Evolutionary conservation across 2,888 invertebrate genomes (phyloP).

Genomic region (Odontothrips loti): DNA sequence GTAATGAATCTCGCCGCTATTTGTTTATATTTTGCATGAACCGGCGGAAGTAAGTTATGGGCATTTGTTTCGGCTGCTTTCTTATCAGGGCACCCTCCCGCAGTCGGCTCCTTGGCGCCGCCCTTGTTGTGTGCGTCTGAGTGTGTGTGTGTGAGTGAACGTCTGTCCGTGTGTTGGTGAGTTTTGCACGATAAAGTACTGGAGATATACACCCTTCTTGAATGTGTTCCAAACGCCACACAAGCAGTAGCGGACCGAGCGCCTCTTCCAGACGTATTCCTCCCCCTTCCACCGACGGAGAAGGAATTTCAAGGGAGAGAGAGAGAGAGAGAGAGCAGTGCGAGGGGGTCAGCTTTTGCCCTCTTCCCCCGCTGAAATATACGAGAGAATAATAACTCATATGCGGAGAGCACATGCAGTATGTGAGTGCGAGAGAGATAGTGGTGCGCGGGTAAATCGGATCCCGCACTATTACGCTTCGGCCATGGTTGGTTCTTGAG

Average conservation of each 20-base stretch:
- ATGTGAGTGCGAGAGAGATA: too few species aligned
- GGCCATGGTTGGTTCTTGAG: too few species aligned
- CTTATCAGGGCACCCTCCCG: conserved; percentile 13
- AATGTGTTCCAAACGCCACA: conserved; percentile 17
- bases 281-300: not conserved
- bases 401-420: too few species aligned
- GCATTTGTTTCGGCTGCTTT: conserved; percentile 18
- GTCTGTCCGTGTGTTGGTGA: not conserved
- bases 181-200: conserved; percentile 23
- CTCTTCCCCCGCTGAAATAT: too few species aligned
- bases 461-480: too few species aligned
- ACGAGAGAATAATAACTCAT: not conserved
- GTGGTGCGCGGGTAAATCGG: too few species aligned
- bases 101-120: not conserved
- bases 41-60: conserved; percentile 22
- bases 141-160: conserved; percentile 1
- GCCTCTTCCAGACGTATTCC: not conserved
- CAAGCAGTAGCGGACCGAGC: not conserved
- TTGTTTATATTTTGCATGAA: conserved; percentile 27
- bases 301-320: not conserved
- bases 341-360: too few species aligned
- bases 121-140: not conserved
- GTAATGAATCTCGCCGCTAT: conserved; percentile 6
- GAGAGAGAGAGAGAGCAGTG: not conserved
- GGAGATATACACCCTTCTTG: conserved; percentile 26